phyloP scores from a whole-genome alignment of 2,888 invertebrate species.

The Calephelis perditalis region DNA sequence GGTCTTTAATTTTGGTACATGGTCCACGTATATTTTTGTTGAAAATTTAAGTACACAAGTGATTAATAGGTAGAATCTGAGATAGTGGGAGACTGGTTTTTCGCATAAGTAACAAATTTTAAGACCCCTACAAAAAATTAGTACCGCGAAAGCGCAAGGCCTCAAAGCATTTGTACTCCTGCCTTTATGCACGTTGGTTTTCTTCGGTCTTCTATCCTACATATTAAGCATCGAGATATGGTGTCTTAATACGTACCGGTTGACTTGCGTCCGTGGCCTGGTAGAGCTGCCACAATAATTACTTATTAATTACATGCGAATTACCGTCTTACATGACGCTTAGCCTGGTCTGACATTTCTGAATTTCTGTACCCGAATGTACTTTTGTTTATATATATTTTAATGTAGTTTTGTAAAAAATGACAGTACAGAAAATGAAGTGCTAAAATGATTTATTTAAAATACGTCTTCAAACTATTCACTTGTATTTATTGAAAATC shows the following conservation, averaged over 20 bases:
- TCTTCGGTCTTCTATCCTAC: conserved; percentile 10
- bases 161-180: too few species aligned
- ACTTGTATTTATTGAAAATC: too few species aligned
- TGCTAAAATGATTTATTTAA: conserved; percentile 1
- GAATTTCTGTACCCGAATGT: too few species aligned
- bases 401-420: background rate
- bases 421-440: conserved; percentile 8
- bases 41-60: too few species aligned
- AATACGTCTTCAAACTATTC: background rate
- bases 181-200: background rate
- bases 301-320: conserved; percentile 63
- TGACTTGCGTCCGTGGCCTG: conserved; percentile 71
- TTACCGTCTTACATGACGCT: conserved; percentile 33
- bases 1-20: too few species aligned
- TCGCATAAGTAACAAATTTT: too few species aligned
- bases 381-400: background rate
- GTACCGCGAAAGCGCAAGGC: too few species aligned
- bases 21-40: too few species aligned
- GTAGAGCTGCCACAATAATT: conserved; percentile 75
- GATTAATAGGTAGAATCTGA: too few species aligned
- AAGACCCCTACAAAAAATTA: too few species aligned
- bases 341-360: conserved; percentile 8
- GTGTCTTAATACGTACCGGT: conserved; percentile 61
- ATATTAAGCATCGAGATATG: conserved; percentile 26
- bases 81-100: too few species aligned